These are phyloP conservation scores for Schlechtendalia chinensis DNA, from an alignment of 1,140 invertebrate genomes.

Conservation along the genomic window DNA sequence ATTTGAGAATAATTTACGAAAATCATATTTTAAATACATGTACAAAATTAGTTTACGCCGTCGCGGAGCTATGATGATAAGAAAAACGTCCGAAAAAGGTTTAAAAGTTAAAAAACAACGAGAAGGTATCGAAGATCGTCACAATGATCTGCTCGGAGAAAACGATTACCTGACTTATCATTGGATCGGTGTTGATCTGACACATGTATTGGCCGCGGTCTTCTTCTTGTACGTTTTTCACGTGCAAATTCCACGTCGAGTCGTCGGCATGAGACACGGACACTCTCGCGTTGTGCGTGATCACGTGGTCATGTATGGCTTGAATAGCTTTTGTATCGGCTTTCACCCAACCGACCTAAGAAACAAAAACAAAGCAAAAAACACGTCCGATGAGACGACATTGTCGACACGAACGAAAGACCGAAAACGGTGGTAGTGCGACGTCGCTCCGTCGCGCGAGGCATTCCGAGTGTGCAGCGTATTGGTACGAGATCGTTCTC, in stretches of 20 bases:
- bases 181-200: slow-evolving; percentile 90
- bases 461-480: no score
- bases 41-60: no score
- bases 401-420: not conserved
- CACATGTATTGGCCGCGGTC: slow-evolving; percentile 89
- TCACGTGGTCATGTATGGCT: slow-evolving; percentile 88
- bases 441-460: no score
- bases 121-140: no score
- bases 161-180: slow-evolving; percentile 82
- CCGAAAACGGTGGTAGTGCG: no score
- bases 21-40: no score
- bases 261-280: slow-evolving; percentile 81
- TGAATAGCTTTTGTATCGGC: slow-evolving; percentile 87
- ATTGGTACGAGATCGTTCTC: no score
- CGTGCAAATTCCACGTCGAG: slow-evolving; percentile 85
- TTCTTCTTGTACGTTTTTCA: slow-evolving; percentile 75
- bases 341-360: slow-evolving; percentile 88
- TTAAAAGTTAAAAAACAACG: no score
- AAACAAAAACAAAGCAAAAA: not conserved
- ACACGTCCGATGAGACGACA: not conserved
- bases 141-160: no score
- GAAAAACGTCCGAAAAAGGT: no score
- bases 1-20: no score
- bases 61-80: no score
- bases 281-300: slow-evolving; percentile 83